A percentile compares a stretch with the other conserved stretches of the same genome.
Evolutionary conservation across 1,140 invertebrate species (phyloP).

Genomic region (Hormaphis cornu): DNA sequence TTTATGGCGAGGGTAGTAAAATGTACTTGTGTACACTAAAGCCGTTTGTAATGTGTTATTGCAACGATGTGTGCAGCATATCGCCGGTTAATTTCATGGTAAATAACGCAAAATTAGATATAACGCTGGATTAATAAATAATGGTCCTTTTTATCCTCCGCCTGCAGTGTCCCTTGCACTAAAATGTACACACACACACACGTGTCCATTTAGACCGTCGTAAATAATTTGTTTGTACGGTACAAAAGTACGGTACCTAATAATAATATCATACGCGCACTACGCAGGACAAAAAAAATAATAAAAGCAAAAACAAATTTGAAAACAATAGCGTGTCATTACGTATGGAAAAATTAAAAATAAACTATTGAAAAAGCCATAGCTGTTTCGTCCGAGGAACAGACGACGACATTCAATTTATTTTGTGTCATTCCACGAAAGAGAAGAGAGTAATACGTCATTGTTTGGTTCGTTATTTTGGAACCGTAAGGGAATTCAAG

Average conservation of each 20-base stretch:
- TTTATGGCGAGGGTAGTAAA: not conserved
- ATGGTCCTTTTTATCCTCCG: not conserved
- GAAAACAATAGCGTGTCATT: not conserved
- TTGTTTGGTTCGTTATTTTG: not conserved
- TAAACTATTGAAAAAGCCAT: too few species aligned
- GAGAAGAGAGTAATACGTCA: not conserved
- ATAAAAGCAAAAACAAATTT: not conserved
- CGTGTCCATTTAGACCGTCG: not conserved
- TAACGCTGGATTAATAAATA: slow-evolving; percentile 18
- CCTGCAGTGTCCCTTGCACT: not conserved
- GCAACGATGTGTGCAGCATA: not conserved
- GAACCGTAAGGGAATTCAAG: not conserved
- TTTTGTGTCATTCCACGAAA: not conserved
- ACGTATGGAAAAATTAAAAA: not conserved
- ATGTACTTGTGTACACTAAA: not conserved
- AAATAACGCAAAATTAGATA: slow-evolving; percentile 6
- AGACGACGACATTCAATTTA: not conserved
- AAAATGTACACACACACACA: not conserved
- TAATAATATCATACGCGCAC: not conserved
- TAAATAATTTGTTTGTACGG: not conserved
- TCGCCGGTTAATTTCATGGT: not conserved
- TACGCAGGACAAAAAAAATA: not conserved
- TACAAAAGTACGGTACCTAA: not conserved
- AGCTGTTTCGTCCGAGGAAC: not conserved
- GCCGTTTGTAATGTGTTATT: not conserved